phyloP scores from a whole-genome alignment of 2,113 vertebrate species.

The Stegastes partitus region DNA sequence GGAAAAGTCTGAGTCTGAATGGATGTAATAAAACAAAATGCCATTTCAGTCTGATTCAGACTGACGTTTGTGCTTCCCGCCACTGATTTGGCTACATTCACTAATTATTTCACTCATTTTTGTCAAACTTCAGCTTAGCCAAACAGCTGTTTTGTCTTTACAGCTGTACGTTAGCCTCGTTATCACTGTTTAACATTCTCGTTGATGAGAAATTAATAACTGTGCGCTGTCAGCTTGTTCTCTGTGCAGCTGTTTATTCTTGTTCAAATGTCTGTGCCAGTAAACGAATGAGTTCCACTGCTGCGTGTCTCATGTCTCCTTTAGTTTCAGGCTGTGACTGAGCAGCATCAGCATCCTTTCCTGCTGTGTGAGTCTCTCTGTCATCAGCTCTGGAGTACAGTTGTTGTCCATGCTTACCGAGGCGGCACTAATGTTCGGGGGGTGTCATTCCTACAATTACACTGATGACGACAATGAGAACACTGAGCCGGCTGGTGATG shows the following conservation, averaged over 20 bases:
- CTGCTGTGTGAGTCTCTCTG: constrained; percentile 7
- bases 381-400: constrained; percentile 31
- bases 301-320: constrained; percentile 42
- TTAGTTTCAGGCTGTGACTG: constrained; percentile 50
- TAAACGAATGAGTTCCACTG: constrained; percentile 31
- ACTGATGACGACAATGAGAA: constrained; percentile 16
- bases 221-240: constrained; percentile 2
- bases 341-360: constrained; percentile 40
- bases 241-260: constrained; percentile 10
- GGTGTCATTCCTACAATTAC: constrained; percentile 30
- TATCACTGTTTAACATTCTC: constrained; percentile 1
- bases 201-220: constrained; percentile 18
- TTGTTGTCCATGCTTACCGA: constrained; percentile 30
- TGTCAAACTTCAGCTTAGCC: neutral
- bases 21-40: too few relatives aligned
- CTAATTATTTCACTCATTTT: neutral
- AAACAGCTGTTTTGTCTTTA: neutral
- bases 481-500: neutral
- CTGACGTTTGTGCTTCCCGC: neutral
- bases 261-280: constrained; percentile 18
- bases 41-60: too few relatives aligned
- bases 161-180: neutral
- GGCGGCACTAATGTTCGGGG: constrained; percentile 37
- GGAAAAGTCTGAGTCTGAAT: too few relatives aligned
- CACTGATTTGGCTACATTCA: neutral